These are phyloP conservation scores for Hydrolagus colliei DNA, from an alignment of 2,797 vertebrate genomes.

Conservation along the genomic window DNA sequence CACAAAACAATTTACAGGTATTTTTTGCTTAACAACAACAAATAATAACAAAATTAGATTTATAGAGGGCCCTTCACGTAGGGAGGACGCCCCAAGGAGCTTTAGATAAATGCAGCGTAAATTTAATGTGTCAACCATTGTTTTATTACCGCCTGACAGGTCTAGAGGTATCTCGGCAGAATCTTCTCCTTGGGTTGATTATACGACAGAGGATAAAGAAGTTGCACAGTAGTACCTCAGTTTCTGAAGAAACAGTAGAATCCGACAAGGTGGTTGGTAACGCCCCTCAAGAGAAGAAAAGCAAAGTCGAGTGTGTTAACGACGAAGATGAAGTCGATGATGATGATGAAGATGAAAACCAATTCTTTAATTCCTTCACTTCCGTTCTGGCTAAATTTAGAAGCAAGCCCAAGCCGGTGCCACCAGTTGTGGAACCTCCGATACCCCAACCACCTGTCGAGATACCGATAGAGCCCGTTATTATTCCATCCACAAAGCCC, in stretches of 20 bases:
- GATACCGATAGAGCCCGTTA: slow-evolving; percentile 52
- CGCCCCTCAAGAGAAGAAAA: slow-evolving; percentile 73
- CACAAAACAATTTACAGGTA: no score
- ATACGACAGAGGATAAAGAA: slow-evolving; percentile 89
- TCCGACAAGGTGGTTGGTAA: slow-evolving; percentile 53
- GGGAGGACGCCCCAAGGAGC: no score
- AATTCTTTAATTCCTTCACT: slow-evolving; percentile 76
- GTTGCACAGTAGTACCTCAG: slow-evolving; percentile 56
- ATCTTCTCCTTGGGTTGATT: slow-evolving; percentile 89
- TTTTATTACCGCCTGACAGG: slow-evolving; percentile 56
- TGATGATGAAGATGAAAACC: slow-evolving; percentile 50
- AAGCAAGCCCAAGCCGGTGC: slow-evolving; percentile 59
- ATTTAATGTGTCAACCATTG: neutral
- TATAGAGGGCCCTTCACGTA: no score
- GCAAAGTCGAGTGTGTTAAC: slow-evolving; percentile 57
- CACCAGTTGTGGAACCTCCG: slow-evolving; percentile 54
- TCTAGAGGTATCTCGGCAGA: slow-evolving; percentile 82
- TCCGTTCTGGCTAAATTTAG: slow-evolving; percentile 69
- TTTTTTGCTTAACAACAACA: no score
- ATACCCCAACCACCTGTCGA: slow-evolving; percentile 53
- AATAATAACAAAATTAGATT: no score
- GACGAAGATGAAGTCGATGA: slow-evolving; percentile 30
- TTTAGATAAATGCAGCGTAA: neutral
- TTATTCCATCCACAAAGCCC: slow-evolving; percentile 73
- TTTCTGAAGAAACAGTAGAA: slow-evolving; percentile 65